Base-by-base conservation (phyloP, 1,140 invertebrate species). In the Zaprionus ornatus region DNA sequence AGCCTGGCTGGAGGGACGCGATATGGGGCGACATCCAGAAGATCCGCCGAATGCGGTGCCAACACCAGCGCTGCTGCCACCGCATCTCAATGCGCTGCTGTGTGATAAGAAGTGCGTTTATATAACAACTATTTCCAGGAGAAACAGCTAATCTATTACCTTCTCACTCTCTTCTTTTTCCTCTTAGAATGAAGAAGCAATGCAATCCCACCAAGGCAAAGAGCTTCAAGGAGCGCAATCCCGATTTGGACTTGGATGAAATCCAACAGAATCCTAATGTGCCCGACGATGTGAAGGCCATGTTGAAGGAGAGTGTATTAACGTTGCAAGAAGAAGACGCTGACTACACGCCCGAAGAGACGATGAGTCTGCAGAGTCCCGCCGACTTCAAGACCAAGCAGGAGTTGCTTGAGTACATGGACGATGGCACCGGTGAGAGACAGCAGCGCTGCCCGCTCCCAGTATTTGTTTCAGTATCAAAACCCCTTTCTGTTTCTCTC, bases 11-110 rank as follows among this genome's bases (percentile, higher is more conserved):
- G 93, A 94, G 82, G 98, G 98, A 0, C 96, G 96, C 91, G 98
- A 99, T 93, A 93, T 97, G 54, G 98, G 97, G 1, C 95, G 96
- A 25, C 98, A 99, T 94, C 98, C 98, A 0, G 98, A 99, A 92
- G 98, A 99, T 93, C 95, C 96, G 0, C 93, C 62, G 0, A 91
- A 86, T 67, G 80, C 60, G 23, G 59, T 69, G 63, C 55, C 56
- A n/a, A 73, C 78, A 17, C 74, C 82, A 5, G 81, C 85, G 7
- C 84, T 90, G 1, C 62, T 90, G 17, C 91, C 91, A 3, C 80
- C 86, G 7, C 86, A 92, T 52, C 77, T 92, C 19, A 91, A 92
- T 80, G 82, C 82, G 6, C 59, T 91, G 56, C 64, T 91, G 48
- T 91, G 87, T 81, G 90, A 92, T 83, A 92, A 92, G 52, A 92